Evolutionary conservation across 1,140 invertebrate species (phyloP), one percentile per base, ranked within the genome.

Genomic region (Drosophila kikkawai): DNA sequence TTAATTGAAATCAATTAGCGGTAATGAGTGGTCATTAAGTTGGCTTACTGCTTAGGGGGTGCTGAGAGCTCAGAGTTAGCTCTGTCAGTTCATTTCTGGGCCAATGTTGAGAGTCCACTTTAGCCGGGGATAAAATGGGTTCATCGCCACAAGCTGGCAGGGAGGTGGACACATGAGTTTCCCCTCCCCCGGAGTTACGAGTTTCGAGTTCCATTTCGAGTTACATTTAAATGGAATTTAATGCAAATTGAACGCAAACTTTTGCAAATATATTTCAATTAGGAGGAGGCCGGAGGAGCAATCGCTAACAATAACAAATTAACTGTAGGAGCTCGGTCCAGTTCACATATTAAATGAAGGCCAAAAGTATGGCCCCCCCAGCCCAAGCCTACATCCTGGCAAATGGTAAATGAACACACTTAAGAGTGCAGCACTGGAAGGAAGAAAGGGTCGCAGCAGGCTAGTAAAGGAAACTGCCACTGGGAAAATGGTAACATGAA

Each of bases 1-100:
- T 92, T 92, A 92, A 92, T 92, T 92, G 87, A 92, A 92, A 92
- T 92, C 91, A 92, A 92, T 92, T 92, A 92, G 90, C 86, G 75
- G 82, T 92, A 92, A 92, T 91, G 91, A 91, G 91, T 73, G 80
- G 87, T 91, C 91, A 92, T 92, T 92, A 92, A 88, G 79, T 68
- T 63, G 71, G 83, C 80, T 83, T 88, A 88, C 60, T 60, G 68
- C 34, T 34, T 37, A 57, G 68, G 19, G 51, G 9, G 34, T 8
- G 0, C 32, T 17, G 26, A 6, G 5, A 29, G 17, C 39, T 41
- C 15, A 7, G 3, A n/a, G 17, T 17, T 0, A 3, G 26, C 47
- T 9, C 19, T 19, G 29, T 47, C 66, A 70, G 67, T 58, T 71
- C 66, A 70, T 70, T 47, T 19, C 11, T 26, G 19, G 19, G n/a